phyloP scores from a whole-genome alignment of 2,113 vertebrate species.

The Dendropsophus ebraccatus region DNA sequence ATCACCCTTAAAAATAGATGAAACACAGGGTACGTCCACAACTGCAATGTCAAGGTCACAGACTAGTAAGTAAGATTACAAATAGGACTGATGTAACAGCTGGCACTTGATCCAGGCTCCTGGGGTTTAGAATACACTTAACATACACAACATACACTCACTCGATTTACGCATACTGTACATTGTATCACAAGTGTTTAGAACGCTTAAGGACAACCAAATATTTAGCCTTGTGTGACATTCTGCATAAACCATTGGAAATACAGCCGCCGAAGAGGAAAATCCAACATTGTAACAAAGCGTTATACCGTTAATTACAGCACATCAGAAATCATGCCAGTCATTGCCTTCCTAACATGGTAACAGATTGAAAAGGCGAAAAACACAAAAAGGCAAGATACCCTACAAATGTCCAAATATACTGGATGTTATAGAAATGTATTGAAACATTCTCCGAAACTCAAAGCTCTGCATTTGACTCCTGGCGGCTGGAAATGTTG shows the following conservation, averaged over 20 bases:
- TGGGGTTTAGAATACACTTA: slow-evolving; percentile 68
- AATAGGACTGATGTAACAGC: slow-evolving; percentile 85
- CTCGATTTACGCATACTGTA: slow-evolving; percentile 65
- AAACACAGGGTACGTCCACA: slow-evolving; percentile 70
- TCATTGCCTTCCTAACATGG: neutral
- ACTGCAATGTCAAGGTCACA: slow-evolving; percentile 92
- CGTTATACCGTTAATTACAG: neutral
- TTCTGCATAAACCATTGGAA: neutral
- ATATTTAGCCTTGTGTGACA: slow-evolving; percentile 47
- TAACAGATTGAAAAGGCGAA: neutral
- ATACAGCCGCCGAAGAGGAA: neutral
- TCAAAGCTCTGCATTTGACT: too few relatives aligned
- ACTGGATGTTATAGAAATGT: neutral
- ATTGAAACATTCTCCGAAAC: too few relatives aligned
- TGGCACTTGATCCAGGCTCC: slow-evolving; percentile 89
- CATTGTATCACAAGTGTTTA: slow-evolving; percentile 60
- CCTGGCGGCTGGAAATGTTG: too few relatives aligned
- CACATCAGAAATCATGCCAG: neutral
- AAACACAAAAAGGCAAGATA: neutral
- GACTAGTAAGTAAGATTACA: slow-evolving; percentile 76
- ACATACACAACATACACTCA: slow-evolving; percentile 71
- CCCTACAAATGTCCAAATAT: neutral
- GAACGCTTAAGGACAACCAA: slow-evolving; percentile 3
- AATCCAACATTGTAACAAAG: neutral
- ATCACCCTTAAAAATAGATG: slow-evolving; percentile 71